Evolutionary conservation across 2,888 invertebrate species (phyloP).

Genomic region (Drosophila nigritarsus): DNA sequence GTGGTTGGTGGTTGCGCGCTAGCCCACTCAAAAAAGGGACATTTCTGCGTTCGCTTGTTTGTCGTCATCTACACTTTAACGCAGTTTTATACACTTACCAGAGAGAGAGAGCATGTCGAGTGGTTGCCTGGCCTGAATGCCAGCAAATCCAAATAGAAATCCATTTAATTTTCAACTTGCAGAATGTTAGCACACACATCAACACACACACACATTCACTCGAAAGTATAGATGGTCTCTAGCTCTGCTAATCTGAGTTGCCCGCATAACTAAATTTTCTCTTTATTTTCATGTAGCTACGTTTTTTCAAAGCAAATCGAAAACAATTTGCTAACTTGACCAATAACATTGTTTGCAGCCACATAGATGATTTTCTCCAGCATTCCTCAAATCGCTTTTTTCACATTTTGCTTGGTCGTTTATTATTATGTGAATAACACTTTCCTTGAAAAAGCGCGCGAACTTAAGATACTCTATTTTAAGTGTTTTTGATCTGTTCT

Average conservation of each 20-base stretch:
- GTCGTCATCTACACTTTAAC: slow-evolving; percentile 61
- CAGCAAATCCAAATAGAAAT: slow-evolving; percentile 73
- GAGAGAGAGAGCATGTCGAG: slow-evolving; percentile 57
- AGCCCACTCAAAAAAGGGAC: slow-evolving; percentile 51
- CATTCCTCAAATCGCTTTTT: not conserved
- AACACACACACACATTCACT: slow-evolving; percentile 8
- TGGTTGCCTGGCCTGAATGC: slow-evolving; percentile 43
- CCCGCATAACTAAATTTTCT: slow-evolving; percentile 26
- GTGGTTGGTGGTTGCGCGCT: not conserved
- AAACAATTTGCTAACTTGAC: slow-evolving; percentile 28
- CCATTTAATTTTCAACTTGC: slow-evolving; percentile 77
- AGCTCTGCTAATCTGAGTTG: slow-evolving; percentile 1
- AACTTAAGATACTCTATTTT: not conserved
- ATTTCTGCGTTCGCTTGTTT: slow-evolving; percentile 29
- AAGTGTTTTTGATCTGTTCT: not conserved
- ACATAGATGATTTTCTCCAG: not conserved
- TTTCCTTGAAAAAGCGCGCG: not conserved
- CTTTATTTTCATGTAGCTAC: slow-evolving; percentile 18
- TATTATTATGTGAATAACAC: not conserved
- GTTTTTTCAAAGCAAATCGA: slow-evolving; percentile 21
- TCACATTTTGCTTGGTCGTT: not conserved
- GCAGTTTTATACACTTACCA: slow-evolving; percentile 62
- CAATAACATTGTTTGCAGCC: slow-evolving; percentile 21
- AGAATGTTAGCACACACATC: slow-evolving; percentile 60
- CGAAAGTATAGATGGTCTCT: not conserved